Percentiles rank a stretch among this genome's conserved stretches.
Conservation (phyloP, 1,140 invertebrate species). For the Euglossa dilemma region DNA sequence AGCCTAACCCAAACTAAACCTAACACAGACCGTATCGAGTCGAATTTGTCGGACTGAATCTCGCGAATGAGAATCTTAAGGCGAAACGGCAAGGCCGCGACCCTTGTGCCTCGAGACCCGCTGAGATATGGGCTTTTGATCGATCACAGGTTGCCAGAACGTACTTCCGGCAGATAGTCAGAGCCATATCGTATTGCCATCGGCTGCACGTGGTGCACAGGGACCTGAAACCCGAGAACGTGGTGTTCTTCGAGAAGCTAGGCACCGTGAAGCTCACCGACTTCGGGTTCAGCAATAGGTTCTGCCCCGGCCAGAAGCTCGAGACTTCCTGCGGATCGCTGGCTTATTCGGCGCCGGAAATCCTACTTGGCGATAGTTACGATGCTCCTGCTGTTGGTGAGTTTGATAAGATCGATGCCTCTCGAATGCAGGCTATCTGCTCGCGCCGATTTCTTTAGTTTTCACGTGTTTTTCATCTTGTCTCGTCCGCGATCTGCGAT, state of each 20-base stretch:
- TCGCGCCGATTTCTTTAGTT: neutral
- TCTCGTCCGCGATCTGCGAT: no score
- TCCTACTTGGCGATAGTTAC: conserved; percentile 97
- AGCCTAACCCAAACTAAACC: no score
- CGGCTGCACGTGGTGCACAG: conserved; percentile 96
- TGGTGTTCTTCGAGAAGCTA: conserved; percentile 98
- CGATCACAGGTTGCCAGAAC: conserved; percentile 89
- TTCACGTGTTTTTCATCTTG: no score
- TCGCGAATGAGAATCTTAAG: no score
- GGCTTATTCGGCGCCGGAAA: conserved; percentile 99
- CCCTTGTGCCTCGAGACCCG: neutral
- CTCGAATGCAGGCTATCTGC: neutral
- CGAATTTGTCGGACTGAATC: neutral
- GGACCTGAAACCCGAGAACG: conserved; percentile 99
- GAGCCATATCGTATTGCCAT: conserved; percentile 99
- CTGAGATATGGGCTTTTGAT: conserved; percentile 29
- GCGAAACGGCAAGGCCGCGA: neutral
- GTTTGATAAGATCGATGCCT: conserved; percentile 61
- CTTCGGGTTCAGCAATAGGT: conserved; percentile 99
- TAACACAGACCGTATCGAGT: no score
- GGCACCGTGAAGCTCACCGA: conserved; percentile 99
- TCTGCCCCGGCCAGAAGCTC: conserved; percentile 97
- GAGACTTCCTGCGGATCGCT: conserved; percentile 99
- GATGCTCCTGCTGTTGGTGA: conserved; percentile 96
- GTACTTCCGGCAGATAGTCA: conserved; percentile 97